Evolutionary conservation across 2,113 vertebrate species (phyloP).

Genomic region (Notothenia coriiceps): DNA sequence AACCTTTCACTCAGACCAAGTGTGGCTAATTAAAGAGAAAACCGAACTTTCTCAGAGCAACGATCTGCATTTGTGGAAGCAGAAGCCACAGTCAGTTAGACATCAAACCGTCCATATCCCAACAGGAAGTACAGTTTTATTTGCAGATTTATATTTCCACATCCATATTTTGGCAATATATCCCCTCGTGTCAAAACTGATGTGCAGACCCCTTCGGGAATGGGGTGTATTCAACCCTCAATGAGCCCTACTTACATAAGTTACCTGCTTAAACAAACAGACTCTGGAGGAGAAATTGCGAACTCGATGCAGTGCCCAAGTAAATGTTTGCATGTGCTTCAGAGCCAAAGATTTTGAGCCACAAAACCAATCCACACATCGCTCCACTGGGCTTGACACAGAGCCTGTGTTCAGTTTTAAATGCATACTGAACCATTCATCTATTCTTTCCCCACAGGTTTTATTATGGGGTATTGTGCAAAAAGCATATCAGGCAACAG

Average conservation of each 20-base stretch:
- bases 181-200: conserved; percentile 45
- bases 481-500: conserved; percentile 34
- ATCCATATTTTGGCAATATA: conserved; percentile 53
- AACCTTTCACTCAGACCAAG: conserved; percentile 28
- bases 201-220: conserved; percentile 51
- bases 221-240: conserved; percentile 49
- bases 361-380: conserved; percentile 61
- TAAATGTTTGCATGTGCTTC: conserved; percentile 81
- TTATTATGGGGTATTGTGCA: conserved; percentile 38
- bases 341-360: conserved; percentile 70
- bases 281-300: conserved; percentile 58
- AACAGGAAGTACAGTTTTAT: conserved; percentile 30
- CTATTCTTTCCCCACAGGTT: conserved; percentile 45
- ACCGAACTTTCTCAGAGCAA: no score
- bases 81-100: conserved; percentile 15
- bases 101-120: conserved; percentile 12
- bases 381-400: conserved; percentile 44
- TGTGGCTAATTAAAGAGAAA: not conserved
- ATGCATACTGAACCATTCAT: conserved; percentile 54
- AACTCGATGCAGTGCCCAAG: conserved; percentile 72
- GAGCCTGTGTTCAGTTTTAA: conserved; percentile 53
- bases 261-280: conserved; percentile 75
- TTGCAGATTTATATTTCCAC: conserved; percentile 46
- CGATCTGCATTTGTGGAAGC: conserved; percentile 7
- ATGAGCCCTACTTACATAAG: conserved; percentile 71